Percentiles rank a stretch among this genome's conserved stretches.
phyloP scores from a whole-genome alignment of 2,888 invertebrate genomes.

The Rhorus exstirpatorius region DNA sequence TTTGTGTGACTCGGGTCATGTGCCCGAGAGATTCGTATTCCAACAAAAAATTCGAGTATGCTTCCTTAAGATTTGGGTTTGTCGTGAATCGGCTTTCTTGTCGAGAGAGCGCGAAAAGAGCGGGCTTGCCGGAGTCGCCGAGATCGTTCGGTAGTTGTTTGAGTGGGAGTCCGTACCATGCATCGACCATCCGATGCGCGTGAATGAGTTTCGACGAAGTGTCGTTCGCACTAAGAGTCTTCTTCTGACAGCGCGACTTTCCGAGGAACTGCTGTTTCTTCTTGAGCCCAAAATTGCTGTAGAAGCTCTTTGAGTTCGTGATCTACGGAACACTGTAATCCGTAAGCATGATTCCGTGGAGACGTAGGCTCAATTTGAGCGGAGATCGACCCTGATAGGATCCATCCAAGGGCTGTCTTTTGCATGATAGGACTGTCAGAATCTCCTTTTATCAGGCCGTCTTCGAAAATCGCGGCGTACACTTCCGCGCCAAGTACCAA shows the following conservation, averaged over 20 bases:
- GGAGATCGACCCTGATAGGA: neutral
- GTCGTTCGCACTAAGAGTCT: conserved; percentile 46
- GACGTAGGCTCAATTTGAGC: neutral
- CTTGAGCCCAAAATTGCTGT: conserved; percentile 46
- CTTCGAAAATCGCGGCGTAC: conserved; percentile 22
- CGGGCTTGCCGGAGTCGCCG: conserved; percentile 14
- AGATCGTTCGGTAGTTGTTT: conserved; percentile 7
- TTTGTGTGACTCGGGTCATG: conserved; percentile 20
- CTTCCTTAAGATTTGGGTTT: neutral
- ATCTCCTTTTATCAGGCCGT: conserved; percentile 22
- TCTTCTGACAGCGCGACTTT: conserved; percentile 24
- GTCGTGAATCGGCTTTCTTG: conserved; percentile 11
- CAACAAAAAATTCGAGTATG: conserved; percentile 32
- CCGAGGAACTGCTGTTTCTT: conserved; percentile 7
- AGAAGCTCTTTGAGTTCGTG: conserved; percentile 44
- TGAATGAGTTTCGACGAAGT: conserved; percentile 35
- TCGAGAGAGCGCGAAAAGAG: conserved; percentile 18
- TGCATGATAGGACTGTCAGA: conserved; percentile 19
- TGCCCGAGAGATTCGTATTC: conserved; percentile 55
- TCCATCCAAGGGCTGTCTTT: conserved; percentile 28
- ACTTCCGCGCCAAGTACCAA: conserved; percentile 34
- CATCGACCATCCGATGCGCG: conserved; percentile 40
- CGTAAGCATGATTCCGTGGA: neutral
- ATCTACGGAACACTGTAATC: conserved; percentile 49
- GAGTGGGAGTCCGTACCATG: conserved; percentile 39